Percentiles rank a stretch among this genome's conserved stretches.
phyloP scores from a whole-genome alignment of 2,797 vertebrate genomes.

The Glyptemys insculpta region DNA sequence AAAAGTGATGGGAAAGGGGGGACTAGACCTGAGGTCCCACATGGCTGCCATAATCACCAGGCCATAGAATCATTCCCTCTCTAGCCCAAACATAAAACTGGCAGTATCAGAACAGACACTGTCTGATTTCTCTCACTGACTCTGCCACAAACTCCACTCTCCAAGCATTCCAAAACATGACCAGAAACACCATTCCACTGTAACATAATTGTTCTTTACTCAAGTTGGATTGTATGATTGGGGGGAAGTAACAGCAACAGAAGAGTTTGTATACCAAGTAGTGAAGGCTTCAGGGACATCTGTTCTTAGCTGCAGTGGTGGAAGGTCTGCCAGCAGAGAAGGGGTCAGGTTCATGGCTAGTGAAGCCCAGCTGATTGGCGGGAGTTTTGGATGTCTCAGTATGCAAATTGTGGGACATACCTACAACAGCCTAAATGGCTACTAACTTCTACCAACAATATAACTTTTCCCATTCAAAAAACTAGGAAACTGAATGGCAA shows the following conservation, averaged over 20 bases:
- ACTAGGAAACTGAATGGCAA: background rate
- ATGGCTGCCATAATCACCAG: background rate
- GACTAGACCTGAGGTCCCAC: background rate
- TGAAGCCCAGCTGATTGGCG: background rate
- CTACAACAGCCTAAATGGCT: background rate
- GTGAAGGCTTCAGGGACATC: background rate
- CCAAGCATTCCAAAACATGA: background rate
- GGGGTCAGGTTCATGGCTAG: background rate
- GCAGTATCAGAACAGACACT: background rate
- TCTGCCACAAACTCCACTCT: background rate
- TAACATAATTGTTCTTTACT: background rate
- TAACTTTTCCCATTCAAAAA: background rate
- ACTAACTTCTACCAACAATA: background rate
- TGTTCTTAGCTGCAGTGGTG: background rate
- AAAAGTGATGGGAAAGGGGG: no score
- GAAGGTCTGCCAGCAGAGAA: background rate
- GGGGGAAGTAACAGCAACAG: background rate
- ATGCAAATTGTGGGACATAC: background rate
- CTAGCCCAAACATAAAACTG: background rate
- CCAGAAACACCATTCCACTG: background rate
- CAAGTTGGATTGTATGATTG: background rate
- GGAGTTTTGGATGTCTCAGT: background rate
- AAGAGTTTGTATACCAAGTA: background rate
- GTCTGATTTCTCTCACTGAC: background rate
- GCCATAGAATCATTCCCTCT: background rate